Conservation (phyloP, 1,140 invertebrate genomes). For the Tetraneura akinire region DNA sequence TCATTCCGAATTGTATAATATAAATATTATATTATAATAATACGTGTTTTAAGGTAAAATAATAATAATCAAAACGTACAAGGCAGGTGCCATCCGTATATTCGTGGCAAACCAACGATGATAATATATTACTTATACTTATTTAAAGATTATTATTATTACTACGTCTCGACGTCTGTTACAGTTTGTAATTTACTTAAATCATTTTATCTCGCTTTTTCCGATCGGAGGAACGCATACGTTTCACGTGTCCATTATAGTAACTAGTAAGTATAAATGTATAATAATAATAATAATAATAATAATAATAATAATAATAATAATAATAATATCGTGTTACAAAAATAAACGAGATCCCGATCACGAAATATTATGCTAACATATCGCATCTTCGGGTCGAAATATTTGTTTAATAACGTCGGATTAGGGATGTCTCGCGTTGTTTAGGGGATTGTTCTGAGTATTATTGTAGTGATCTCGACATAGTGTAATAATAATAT, state of each 20-base stretch:
- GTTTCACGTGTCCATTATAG: no score
- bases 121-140: no score
- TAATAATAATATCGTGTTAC: background rate
- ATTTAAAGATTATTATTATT: no score
- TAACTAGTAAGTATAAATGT: no score
- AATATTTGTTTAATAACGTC: conserved; percentile 24
- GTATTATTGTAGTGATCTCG: no score
- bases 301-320: no score
- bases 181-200: no score
- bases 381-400: background rate
- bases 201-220: no score
- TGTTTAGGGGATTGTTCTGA: no score
- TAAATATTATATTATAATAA: background rate
- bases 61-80: background rate
- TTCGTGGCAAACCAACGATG: conserved; percentile 18
- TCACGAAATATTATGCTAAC: background rate
- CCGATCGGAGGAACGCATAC: no score
- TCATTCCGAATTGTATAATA: conserved; percentile 11
- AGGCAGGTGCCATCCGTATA: conserved; percentile 19
- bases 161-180: background rate
- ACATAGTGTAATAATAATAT: background rate
- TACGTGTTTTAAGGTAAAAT: conserved; percentile 4
- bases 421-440: background rate
- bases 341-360: no score
- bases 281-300: no score